phyloP scores from a whole-genome alignment of 2,797 vertebrate species.

The Spinus olivaceus region DNA sequence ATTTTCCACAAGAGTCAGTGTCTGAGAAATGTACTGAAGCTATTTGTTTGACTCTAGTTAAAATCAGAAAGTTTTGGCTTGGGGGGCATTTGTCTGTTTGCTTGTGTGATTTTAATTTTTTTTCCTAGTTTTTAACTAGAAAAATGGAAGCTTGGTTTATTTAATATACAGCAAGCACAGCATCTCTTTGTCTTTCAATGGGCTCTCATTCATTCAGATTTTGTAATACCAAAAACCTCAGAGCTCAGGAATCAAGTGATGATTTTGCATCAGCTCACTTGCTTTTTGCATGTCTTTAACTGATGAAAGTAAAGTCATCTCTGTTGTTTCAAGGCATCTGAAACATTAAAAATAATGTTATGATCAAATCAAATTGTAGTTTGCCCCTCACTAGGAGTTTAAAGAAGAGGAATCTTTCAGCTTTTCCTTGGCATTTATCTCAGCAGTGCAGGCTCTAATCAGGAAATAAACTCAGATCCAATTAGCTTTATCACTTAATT shows the following conservation, averaged over 20 bases:
- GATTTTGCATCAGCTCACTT: not conserved
- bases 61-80: not conserved
- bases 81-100: accelerated
- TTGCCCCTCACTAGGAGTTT: not conserved
- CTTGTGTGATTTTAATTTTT: not conserved
- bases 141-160: accelerated
- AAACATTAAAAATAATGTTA: not conserved
- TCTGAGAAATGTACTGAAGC: not conserved
- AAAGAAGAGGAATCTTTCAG: conserved; percentile 7
- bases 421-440: conserved; percentile 50
- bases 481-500: conserved; percentile 59
- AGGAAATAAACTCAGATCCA: conserved; percentile 57
- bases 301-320: not conserved
- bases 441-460: conserved; percentile 39
- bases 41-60: not conserved
- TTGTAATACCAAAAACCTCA: not conserved
- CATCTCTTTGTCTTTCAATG: not conserved
- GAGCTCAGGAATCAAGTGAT: not conserved
- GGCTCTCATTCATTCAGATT: not conserved
- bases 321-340: not conserved
- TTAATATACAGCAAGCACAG: not conserved
- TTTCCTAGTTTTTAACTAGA: not conserved
- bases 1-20: not conserved
- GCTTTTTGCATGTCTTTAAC: not conserved
- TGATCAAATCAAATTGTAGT: not conserved